These are phyloP conservation scores for Poeciliopsis infans DNA, from an alignment of 2,797 vertebrate genomes.

Conservation along the genomic window DNA sequence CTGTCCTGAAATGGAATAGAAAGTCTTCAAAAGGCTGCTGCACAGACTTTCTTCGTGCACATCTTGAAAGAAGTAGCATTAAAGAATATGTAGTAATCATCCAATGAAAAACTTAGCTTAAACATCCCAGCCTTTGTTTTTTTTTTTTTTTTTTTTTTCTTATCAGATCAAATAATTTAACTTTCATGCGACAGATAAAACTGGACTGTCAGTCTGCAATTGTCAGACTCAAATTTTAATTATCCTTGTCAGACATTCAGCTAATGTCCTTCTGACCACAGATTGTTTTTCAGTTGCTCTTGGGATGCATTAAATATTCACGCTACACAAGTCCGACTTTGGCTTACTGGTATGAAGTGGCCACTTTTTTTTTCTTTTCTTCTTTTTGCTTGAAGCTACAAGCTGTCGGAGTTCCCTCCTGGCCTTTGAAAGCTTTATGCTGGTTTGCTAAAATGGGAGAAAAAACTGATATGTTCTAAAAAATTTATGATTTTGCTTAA, in stretches of 20 bases:
- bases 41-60: not conserved
- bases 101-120: not conserved
- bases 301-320: constrained; percentile 42
- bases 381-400: constrained; percentile 43
- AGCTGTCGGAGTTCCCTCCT: constrained; percentile 49
- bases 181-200: not conserved
- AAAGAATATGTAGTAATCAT: not conserved
- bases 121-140: not conserved
- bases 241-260: constrained; percentile 11
- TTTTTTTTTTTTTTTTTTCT: not conserved
- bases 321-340: constrained; percentile 13
- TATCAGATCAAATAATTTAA: not conserved
- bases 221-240: constrained; percentile 9
- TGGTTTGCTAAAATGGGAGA: not conserved
- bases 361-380: constrained; percentile 18
- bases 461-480: constrained; percentile 13
- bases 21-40: constrained; percentile 12
- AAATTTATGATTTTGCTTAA: constrained; percentile 13
- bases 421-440: constrained; percentile 27
- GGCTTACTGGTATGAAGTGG: constrained; percentile 34
- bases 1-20: not conserved
- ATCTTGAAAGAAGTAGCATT: not conserved
- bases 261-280: not conserved
- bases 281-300: not conserved
- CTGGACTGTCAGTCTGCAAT: not conserved